A percentile compares a stretch with the other conserved stretches of the same genome.
phyloP scores from a whole-genome alignment of 2,888 invertebrate species.

The Anagyrus pseudococci region DNA sequence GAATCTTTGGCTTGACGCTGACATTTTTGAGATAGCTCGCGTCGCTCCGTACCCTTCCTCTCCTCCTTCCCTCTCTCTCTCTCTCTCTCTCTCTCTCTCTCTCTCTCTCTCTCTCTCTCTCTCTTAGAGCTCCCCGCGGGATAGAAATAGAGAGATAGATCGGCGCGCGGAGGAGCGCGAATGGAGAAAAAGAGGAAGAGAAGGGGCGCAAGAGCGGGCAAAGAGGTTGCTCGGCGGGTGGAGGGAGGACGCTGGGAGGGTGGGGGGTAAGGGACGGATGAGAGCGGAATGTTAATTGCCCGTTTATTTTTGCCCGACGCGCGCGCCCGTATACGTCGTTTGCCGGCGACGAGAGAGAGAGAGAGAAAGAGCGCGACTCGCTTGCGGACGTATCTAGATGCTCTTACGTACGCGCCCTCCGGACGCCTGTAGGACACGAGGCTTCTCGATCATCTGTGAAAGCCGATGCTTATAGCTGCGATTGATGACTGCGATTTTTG shows the following conservation, averaged over 20 bases:
- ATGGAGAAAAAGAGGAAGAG: constrained; percentile 14
- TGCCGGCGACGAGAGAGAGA: too few species aligned
- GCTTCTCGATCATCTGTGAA: too few species aligned
- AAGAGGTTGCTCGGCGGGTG: too few species aligned
- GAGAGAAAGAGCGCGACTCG: too few species aligned
- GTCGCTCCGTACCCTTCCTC: constrained; percentile 24
- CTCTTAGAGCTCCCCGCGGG: constrained; percentile 8
- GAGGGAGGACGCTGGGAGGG: too few species aligned
- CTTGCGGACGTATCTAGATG: too few species aligned
- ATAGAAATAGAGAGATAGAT: constrained; percentile 17
- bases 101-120: constrained; percentile 34
- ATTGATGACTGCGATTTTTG: too few species aligned
- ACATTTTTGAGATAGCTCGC: constrained; percentile 50
- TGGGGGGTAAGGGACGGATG: constrained; percentile 50
- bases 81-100: constrained; percentile 23
- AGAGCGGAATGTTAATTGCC: constrained; percentile 58
- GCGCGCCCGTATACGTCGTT: too few species aligned
- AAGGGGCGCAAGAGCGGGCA: too few species aligned
- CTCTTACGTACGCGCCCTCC: too few species aligned
- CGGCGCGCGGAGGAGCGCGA: constrained; percentile 9
- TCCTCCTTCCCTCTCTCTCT: constrained; percentile 36
- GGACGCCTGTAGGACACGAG: too few species aligned
- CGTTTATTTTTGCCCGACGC: constrained; percentile 53
- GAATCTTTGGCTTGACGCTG: constrained; percentile 51
- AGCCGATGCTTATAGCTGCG: too few species aligned